A percentile compares a stretch with the other conserved stretches of the same genome.
These are phyloP conservation scores for Augochlorella aurata DNA, from an alignment of 2,888 invertebrate species.

Conservation along the genomic window DNA sequence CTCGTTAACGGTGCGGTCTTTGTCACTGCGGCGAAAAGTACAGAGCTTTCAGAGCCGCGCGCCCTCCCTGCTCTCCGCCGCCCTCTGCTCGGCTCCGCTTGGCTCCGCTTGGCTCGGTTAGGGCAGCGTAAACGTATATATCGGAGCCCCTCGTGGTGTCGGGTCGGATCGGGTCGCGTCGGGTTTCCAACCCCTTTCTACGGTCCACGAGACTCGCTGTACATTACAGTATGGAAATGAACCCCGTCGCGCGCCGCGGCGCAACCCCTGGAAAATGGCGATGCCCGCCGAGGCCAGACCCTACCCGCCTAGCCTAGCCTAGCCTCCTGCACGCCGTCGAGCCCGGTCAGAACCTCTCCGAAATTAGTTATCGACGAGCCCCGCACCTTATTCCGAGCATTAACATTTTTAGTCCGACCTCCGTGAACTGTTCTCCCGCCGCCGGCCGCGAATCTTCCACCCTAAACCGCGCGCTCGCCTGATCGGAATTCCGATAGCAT, in stretches of 20 bases:
- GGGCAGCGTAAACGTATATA: conserved; percentile 28
- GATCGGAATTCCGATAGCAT: not conserved
- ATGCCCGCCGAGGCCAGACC: conserved; percentile 28
- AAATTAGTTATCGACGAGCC: conserved; percentile 55
- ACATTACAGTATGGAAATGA: conserved; percentile 56
- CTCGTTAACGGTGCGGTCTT: conserved; percentile 37
- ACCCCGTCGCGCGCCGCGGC: conserved; percentile 33
- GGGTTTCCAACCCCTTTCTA: conserved; percentile 35
- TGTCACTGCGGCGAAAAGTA: conserved; percentile 39
- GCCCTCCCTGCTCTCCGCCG: not conserved
- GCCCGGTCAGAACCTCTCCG: conserved; percentile 27
- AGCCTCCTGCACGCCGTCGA: conserved; percentile 17
- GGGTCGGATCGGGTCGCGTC: too few species aligned
- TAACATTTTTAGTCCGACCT: conserved; percentile 18
- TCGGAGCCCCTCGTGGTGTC: conserved; percentile 25
- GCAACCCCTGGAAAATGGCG: conserved; percentile 47
- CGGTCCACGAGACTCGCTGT: conserved; percentile 30
- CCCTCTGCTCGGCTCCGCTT: not conserved
- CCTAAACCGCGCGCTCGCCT: not conserved
- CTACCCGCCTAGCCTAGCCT: not conserved
- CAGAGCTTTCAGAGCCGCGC: conserved; percentile 25
- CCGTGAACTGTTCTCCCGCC: not conserved
- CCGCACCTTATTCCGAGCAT: conserved; percentile 1
- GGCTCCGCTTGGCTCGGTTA: conserved; percentile 2
- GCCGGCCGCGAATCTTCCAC: not conserved